Base-by-base conservation (phyloP, 37 sponge, comb jelly and placozoan species). In the Cladorhizidae sp. region DNA sequence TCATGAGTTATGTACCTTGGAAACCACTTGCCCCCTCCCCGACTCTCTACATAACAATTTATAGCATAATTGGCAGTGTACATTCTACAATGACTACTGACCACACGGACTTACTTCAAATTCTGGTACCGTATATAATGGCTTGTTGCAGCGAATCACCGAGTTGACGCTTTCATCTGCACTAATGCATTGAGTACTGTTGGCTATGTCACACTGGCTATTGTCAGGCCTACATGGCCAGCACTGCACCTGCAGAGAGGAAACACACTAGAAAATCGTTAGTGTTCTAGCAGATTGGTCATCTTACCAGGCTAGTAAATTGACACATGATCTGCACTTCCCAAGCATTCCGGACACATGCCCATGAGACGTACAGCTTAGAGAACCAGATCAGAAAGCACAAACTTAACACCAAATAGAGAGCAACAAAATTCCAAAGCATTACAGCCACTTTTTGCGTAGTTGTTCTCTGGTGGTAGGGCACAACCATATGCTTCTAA, bases 221-320 rank as follows among this genome's bases (percentile, higher is more conserved):
- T 31, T 28, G 20, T 14, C 15, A 29, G 62, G 11, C n/a, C n/a
- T n/a, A 28, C 76, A 75, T 15, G 59, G 61, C 38, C 41, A 75
- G 61, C 76, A 75, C 79, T 78, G 79, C 3, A 78, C 52, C 52
- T 65, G 79, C n/a, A n/a, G n/a, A n/a, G n/a, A n/a, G n/a, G n/a
- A n/a, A n/a, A n/a, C n/a, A n/a, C n/a, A n/a, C n/a, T n/a, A n/a
- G n/a, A 12, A 54, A 12, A 12, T 54, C 12, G 55, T 20, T 20
- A 20, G 55, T 8, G 62, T 7, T 11, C 25, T 23, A 61, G 20
- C 26, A 6, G 62, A 26, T 61, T 61, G 8, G 25, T 11, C 22
- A 23, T 14, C 79, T 9, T 35, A 79, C 67, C 63, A 45, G 54
- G 35, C 64, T 65, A 38, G 79, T 63, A 29, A 78, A 57, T 31